phyloP scores from a whole-genome alignment of 2,888 invertebrate species.

The Agrotis puta region DNA sequence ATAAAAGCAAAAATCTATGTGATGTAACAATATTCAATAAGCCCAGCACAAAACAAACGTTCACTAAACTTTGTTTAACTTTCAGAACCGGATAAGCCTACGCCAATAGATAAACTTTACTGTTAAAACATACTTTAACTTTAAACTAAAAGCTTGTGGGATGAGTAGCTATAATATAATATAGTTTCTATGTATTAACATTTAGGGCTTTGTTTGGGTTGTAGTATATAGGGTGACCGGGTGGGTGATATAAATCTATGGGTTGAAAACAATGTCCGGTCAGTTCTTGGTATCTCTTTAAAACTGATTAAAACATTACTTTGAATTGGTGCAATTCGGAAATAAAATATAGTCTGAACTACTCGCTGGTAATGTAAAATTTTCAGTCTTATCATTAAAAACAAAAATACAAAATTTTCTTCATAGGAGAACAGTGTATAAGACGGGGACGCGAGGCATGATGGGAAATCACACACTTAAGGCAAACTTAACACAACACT shows the following conservation, averaged over 20 bases:
- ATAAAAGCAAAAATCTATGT: slow-evolving; percentile 9
- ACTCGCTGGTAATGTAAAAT: no score
- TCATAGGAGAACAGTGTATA: no score
- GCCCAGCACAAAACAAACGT: slow-evolving; percentile 30
- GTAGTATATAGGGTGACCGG: not conserved
- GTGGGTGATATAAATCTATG: not conserved
- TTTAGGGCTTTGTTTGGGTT: slow-evolving; percentile 10
- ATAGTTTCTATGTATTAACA: slow-evolving; percentile 14
- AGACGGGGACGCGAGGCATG: no score
- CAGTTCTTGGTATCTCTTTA: not conserved
- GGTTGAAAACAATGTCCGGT: no score
- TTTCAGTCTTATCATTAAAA: no score
- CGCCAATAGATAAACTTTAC: slow-evolving; percentile 52
- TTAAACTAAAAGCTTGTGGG: slow-evolving; percentile 49
- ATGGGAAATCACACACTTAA: no score
- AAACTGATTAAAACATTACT: not conserved
- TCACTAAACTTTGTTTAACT: slow-evolving; percentile 54
- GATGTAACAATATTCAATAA: slow-evolving; percentile 52
- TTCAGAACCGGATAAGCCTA: slow-evolving; percentile 51
- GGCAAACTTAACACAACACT: no score
- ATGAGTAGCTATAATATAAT: slow-evolving; percentile 11
- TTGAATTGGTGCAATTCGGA: no score
- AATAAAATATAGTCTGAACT: no score
- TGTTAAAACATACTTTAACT: slow-evolving; percentile 52
- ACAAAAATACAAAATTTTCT: no score